Conservation (phyloP, 2,888 invertebrate genomes). For the Standfussiana lucernea region DNA sequence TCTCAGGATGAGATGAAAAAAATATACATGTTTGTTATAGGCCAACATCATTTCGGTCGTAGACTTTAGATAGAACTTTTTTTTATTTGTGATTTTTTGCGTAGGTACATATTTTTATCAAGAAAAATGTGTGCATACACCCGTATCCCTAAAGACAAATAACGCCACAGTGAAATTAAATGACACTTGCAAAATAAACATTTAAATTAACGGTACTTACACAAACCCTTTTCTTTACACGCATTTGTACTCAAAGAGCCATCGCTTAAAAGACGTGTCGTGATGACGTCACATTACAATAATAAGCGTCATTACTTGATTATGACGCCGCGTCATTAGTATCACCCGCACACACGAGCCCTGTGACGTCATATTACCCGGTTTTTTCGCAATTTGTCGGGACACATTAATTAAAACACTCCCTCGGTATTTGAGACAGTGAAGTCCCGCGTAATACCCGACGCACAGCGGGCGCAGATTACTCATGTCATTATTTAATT, state of each 20-base stretch:
- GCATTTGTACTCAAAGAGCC: slow-evolving; percentile 83
- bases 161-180: slow-evolving; percentile 47
- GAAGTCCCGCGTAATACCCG: slow-evolving; percentile 70
- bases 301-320: slow-evolving; percentile 82
- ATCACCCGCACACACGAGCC: slow-evolving; percentile 60
- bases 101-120: slow-evolving; percentile 1
- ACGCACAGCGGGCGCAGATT: slow-evolving; percentile 53
- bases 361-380: slow-evolving; percentile 79
- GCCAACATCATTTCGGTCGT: slow-evolving; percentile 53
- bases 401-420: slow-evolving; percentile 86
- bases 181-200: slow-evolving; percentile 37
- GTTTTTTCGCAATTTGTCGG: slow-evolving; percentile 85
- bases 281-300: slow-evolving; percentile 79
- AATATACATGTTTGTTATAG: slow-evolving; percentile 63
- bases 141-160: slow-evolving; percentile 31
- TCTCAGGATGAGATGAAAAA: slow-evolving; percentile 74
- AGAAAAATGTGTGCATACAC: background rate
- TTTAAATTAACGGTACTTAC: slow-evolving; percentile 56
- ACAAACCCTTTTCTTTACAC: slow-evolving; percentile 78
- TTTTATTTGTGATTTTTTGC: slow-evolving; percentile 40
- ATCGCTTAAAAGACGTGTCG: slow-evolving; percentile 80
- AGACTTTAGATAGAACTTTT: slow-evolving; percentile 50
- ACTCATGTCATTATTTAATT: slow-evolving; percentile 59
- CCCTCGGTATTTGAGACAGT: slow-evolving; percentile 82
- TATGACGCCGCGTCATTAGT: slow-evolving; percentile 65